Conservation (phyloP, 1,140 invertebrate genomes). For the Amyelois transitella region DNA sequence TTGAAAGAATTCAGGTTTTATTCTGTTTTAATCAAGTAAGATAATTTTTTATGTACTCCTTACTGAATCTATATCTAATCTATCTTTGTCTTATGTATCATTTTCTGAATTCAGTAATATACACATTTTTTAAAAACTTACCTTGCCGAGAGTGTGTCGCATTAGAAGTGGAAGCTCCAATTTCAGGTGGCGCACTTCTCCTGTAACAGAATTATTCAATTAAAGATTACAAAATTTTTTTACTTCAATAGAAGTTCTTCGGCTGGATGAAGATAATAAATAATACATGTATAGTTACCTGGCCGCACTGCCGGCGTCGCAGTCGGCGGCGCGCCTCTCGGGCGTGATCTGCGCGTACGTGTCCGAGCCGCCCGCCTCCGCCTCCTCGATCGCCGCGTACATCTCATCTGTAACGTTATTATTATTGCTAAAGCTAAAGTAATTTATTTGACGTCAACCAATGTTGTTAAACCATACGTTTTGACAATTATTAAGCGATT, state of each 20-base stretch:
- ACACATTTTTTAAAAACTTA: constrained; percentile 27
- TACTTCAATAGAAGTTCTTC: too few species aligned
- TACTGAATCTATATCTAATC: too few species aligned
- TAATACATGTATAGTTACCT: constrained; percentile 13
- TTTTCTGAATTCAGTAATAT: not conserved
- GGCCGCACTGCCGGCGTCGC: not conserved
- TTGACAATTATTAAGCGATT: too few species aligned
- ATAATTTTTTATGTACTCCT: too few species aligned
- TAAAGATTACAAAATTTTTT: too few species aligned
- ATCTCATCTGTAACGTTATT: constrained; percentile 81
- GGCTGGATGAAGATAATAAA: too few species aligned
- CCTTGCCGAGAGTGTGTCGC: constrained; percentile 83
- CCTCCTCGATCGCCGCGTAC: constrained; percentile 92
- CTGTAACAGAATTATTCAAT: constrained; percentile 24
- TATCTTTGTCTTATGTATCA: not conserved
- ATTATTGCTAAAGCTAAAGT: too few species aligned
- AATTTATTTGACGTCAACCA: too few species aligned
- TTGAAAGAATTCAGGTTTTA: too few species aligned
- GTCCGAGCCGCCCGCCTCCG: constrained; percentile 84
- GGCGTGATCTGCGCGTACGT: constrained; percentile 92
- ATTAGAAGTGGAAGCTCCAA: constrained; percentile 43
- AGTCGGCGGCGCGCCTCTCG: constrained; percentile 37
- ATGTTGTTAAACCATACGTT: too few species aligned
- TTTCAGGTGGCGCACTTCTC: constrained; percentile 58
- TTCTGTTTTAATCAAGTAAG: too few species aligned